Evolutionary conservation across 2,888 invertebrate species (phyloP), one percentile per base, ranked within the genome.

Genomic region (Lucinisca nassula): DNA sequence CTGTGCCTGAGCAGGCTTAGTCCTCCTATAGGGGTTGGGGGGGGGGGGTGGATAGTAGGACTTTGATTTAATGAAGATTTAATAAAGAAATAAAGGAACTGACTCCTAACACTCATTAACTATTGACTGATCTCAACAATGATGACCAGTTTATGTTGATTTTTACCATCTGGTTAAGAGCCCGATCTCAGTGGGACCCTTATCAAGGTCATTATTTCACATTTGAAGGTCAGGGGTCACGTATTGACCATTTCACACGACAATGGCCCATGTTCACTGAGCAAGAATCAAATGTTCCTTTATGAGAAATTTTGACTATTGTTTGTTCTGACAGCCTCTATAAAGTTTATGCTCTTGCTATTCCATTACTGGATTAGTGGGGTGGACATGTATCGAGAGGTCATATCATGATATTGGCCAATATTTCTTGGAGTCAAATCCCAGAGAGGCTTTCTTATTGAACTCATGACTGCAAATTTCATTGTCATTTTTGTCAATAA

Each of bases 171-270:
- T 61, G 61, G 27, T 61, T 4, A 61, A 61, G 61, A 61, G 30
- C 61, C 61, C 61, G 1, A 30, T 61, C 61, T 30, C 61, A 27
- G 30, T 17, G 17, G 61, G 61, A 21, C 21, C 21, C 61, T 61
- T 61, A 21, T 61, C 61, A 27, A 61, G 61, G 61, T 24, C 61
- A 61, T 61, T 61, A 61, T 27, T 61, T 61, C 61, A 32, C 35
- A 61, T 76, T 49, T n/a, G 21, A 75, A 45, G 82, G 82, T 82
- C 76, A 82, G 76, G 51, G 76, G 74, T 76, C 82, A 55, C 17
- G 27, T 30, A 67, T n/a, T 79, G 84, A 70, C 79, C 79, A 84
- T 30, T 61, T 27, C 61, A 61, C 17, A 24, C 61, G 6, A 61
- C 61, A 61, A 21, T 61, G 30, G 61, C 17, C 21, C 6, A 6